Evolutionary conservation across 2,797 vertebrate genomes (phyloP).

Genomic region (Rhodeus uyekii): DNA sequence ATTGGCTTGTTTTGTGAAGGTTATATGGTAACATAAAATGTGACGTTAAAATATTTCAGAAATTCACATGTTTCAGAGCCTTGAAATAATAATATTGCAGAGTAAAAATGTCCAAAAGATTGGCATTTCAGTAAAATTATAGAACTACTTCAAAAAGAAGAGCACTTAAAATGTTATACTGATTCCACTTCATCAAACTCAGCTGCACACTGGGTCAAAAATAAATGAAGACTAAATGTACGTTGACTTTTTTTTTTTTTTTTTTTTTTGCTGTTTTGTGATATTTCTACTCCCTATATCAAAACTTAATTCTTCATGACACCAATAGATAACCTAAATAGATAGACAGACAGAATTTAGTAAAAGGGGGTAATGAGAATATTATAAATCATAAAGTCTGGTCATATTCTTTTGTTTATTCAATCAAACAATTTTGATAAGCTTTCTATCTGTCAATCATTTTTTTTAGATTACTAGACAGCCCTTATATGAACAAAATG

Average conservation of each 20-base stretch:
- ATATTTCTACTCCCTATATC: not conserved
- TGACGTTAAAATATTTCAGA: not conserved
- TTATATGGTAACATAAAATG: not conserved
- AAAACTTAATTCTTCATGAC: not conserved
- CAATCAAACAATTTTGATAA: not conserved
- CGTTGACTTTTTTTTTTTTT: too few relatives aligned
- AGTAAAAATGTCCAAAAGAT: too few relatives aligned
- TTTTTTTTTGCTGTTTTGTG: too few relatives aligned
- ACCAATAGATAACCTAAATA: too few relatives aligned
- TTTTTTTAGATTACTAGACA: not conserved
- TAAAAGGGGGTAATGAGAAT: too few relatives aligned
- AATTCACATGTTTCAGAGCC: too few relatives aligned
- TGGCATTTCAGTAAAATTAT: too few relatives aligned
- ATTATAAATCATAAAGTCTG: not conserved
- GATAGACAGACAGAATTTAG: too few relatives aligned
- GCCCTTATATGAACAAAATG: too few relatives aligned
- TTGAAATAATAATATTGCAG: conserved; percentile 4
- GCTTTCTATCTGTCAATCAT: not conserved
- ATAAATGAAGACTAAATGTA: not conserved
- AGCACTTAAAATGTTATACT: too few relatives aligned
- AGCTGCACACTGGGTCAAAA: not conserved
- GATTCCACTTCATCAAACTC: not conserved
- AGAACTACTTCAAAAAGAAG: too few relatives aligned
- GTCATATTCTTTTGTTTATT: not conserved
- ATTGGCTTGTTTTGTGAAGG: not conserved